Conservation (phyloP, 2,113 vertebrate genomes). For the Manacus vitellinus region DNA sequence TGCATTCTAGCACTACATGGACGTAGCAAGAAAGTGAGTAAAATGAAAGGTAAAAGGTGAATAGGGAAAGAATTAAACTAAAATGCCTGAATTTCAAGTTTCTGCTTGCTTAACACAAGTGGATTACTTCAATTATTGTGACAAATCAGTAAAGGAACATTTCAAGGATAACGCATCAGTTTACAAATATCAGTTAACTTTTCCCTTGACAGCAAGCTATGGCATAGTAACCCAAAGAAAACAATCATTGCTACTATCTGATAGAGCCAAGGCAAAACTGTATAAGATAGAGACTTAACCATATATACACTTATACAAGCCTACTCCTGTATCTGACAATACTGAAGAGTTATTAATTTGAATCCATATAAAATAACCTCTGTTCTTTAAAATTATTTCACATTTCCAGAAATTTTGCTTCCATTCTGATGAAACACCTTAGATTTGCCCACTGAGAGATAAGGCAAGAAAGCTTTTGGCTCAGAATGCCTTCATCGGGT, state of each 20-base stretch:
- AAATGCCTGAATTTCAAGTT: neutral
- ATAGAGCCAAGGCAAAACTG: neutral
- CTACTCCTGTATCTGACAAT: neutral
- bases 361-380: neutral
- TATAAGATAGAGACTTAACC: neutral
- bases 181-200: neutral
- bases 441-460: neutral
- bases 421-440: neutral
- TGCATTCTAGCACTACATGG: neutral
- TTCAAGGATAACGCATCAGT: neutral
- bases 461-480: neutral
- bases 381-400: neutral
- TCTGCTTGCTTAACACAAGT: neutral
- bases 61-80: neutral
- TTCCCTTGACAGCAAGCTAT: neutral
- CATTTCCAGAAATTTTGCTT: neutral
- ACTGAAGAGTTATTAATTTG: neutral
- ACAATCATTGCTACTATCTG: neutral
- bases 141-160: neutral
- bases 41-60: neutral
- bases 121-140: neutral
- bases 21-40: neutral
- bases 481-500: neutral
- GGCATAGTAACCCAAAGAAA: neutral
- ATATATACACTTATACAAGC: neutral